phyloP scores from a whole-genome alignment of 2,888 invertebrate species.

The Rhogogaster chlorosoma region DNA sequence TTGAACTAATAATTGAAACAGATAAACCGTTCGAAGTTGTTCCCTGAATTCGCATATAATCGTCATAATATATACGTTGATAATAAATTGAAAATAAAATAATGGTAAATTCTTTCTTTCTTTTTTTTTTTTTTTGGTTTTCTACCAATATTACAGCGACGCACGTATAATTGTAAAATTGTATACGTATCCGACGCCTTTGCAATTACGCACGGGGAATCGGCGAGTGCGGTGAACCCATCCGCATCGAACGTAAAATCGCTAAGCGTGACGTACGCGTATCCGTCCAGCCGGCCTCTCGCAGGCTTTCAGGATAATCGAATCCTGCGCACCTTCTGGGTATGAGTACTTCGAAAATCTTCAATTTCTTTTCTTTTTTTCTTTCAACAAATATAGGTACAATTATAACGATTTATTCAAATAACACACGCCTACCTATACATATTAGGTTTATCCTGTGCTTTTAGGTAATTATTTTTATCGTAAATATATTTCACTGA shows the following conservation, averaged over 20 bases:
- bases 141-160: background rate
- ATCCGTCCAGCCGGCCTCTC: constrained; percentile 18
- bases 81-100: background rate
- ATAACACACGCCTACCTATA: too few relatives aligned
- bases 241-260: constrained; percentile 51
- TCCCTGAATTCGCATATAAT: background rate
- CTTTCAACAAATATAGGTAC: too few relatives aligned
- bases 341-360: background rate
- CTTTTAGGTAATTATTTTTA: too few relatives aligned
- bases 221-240: constrained; percentile 49
- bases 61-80: background rate
- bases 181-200: background rate
- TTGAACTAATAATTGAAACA: background rate
- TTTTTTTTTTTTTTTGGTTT: background rate
- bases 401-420: too few relatives aligned
- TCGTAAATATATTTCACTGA: too few relatives aligned
- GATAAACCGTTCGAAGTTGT: background rate
- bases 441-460: too few relatives aligned
- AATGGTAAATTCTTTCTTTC: background rate
- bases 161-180: background rate
- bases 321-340: background rate
- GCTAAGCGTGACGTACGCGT: constrained; percentile 46
- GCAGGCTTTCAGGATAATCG: constrained; percentile 22
- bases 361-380: background rate
- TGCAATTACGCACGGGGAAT: constrained; percentile 41